Conservation (phyloP, 30 jellyfish, hydroid and myxozoan species). For the Cassiopea andromeda region DNA sequence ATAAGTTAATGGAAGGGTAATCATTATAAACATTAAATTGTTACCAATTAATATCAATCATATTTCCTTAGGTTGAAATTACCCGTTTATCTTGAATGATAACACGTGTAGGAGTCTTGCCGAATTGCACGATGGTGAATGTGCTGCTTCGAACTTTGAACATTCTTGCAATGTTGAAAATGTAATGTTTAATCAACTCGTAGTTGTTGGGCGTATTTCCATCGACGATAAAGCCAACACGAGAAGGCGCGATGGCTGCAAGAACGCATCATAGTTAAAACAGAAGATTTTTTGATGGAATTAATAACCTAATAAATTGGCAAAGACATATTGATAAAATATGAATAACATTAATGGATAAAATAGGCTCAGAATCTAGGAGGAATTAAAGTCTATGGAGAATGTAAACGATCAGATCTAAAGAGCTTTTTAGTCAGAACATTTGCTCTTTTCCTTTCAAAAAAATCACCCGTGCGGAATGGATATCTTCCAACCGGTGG, state of each 20-base stretch:
- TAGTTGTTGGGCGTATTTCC: constrained; percentile 41
- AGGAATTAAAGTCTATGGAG: too few species aligned
- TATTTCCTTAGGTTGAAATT: background rate
- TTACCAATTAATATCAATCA: too few species aligned
- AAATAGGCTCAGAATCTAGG: too few species aligned
- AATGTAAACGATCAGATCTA: too few species aligned
- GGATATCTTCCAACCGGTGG: too few species aligned
- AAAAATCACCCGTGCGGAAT: too few species aligned
- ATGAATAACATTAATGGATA: too few species aligned
- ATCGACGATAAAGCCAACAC: constrained; percentile 65
- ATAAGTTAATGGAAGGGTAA: too few species aligned
- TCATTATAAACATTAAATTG: too few species aligned
- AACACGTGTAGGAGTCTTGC: constrained; percentile 54
- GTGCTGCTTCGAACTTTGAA: constrained; percentile 41
- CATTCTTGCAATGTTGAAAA: constrained; percentile 60
- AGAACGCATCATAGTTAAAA: background rate
- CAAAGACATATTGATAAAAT: background rate
- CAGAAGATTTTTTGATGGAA: background rate
- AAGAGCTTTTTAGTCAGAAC: too few species aligned
- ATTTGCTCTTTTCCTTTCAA: too few species aligned
- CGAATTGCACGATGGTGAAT: constrained; percentile 55
- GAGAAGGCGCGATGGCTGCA: constrained; percentile 52
- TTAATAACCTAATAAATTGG: background rate
- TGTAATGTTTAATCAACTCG: constrained; percentile 66
- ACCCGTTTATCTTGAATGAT: constrained; percentile 55